Conservation (phyloP, 2,888 invertebrate genomes). For the Mythimna albipuncta region DNA sequence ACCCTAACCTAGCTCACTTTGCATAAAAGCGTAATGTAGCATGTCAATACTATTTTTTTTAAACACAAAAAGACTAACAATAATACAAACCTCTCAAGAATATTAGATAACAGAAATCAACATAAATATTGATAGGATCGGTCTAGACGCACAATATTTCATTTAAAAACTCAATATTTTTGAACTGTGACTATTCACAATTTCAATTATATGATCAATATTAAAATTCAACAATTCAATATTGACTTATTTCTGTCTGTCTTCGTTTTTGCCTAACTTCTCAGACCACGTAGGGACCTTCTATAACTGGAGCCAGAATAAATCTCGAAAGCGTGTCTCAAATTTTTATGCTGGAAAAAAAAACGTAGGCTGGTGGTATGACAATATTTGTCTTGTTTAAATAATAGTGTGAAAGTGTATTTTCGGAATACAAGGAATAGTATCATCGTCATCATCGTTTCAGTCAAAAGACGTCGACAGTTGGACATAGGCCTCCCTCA, state of each 20-base stretch:
- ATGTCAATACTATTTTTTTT: not conserved
- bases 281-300: conserved; percentile 41
- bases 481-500: too few relatives aligned
- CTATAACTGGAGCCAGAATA: conserved; percentile 27
- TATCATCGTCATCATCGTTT: too few relatives aligned
- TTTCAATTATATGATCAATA: conserved; percentile 12
- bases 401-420: too few relatives aligned
- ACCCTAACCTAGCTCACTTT: too few relatives aligned
- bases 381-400: conserved; percentile 3
- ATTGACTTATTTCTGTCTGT: conserved; percentile 27
- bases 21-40: too few relatives aligned
- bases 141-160: conserved; percentile 12
- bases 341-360: conserved; percentile 19
- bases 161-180: conserved; percentile 6
- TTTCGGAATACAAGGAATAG: too few relatives aligned
- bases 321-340: conserved; percentile 22
- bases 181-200: not conserved
- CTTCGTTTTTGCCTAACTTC: conserved; percentile 25
- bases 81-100: too few relatives aligned
- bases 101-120: not conserved
- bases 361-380: conserved; percentile 4
- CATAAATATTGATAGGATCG: not conserved
- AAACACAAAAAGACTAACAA: not conserved
- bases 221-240: conserved; percentile 15
- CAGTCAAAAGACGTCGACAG: too few relatives aligned